Evolutionary conservation across 2,888 invertebrate species (phyloP), one percentile per base, ranked within the genome.

Genomic region (Aethes cnicana): DNA sequence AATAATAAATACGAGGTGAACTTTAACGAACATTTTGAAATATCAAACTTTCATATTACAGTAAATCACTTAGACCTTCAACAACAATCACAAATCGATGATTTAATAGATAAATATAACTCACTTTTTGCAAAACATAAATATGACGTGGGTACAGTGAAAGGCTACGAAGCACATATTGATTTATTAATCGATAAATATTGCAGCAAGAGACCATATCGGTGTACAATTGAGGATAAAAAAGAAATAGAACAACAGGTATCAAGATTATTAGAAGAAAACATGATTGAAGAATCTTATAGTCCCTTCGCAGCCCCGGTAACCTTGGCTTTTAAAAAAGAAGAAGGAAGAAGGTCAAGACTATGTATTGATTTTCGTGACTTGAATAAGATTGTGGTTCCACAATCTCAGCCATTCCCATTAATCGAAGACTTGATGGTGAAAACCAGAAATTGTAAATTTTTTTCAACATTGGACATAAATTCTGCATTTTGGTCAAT

Each of bases 401-500:
- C 62, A 4, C 65, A 68, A 54, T 16, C 66, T 14, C 65, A 65
- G 46, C 63, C 66, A n/a, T 66, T 67, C 39, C 68, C 68, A 36
- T 18, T 63, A 4, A 66, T 68, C 16, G 66, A 67, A 17, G 68
- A 68, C 44, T 50, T 68, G 49, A 55, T 66, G 48, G 30, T 60
- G 23, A 64, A 64, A 43, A 62, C 64, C 4, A 54, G 52, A 53
- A 61, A 68, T 47, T 70, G 68, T 46, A 59, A 64, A 16, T 66
- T 43, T 50, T 69, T 67, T 33, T 48, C 67, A 6, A 62, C 61
- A 26, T 33, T 71, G 0, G 72, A 72, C 48, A 63, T 71, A 49
- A 73, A 72, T 50, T 69, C 68, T 14, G 72, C 69, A 9, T 72
- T 72, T 55, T 72, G 73, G 71, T 71, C 69, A 11, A 72, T 70